Percentiles rank a stretch among this genome's conserved stretches.
Conservation (phyloP, 2,797 vertebrate species). For the Otolemur crassicaudatus region DNA sequence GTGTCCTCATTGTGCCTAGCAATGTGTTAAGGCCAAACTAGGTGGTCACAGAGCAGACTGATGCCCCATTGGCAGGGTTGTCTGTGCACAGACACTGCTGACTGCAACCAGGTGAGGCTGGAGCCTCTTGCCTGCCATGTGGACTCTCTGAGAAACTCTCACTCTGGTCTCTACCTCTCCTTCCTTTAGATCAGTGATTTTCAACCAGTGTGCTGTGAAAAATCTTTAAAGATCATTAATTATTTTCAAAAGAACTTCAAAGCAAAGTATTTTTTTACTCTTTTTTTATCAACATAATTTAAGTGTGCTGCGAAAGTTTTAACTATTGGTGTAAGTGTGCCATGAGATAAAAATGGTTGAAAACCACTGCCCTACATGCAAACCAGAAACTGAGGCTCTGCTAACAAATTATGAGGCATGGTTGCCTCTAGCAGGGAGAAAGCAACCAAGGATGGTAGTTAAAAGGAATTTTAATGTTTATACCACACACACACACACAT, state of each 20-base stretch:
- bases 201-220: too few relatives aligned
- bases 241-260: too few relatives aligned
- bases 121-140: not conserved
- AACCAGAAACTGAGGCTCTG: constrained; percentile 20
- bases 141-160: not conserved
- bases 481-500: not conserved
- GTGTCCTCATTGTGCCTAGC: not conserved
- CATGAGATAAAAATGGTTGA: too few relatives aligned
- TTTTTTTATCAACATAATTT: too few relatives aligned
- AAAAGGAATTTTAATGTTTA: constrained; percentile 13
- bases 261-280: too few relatives aligned
- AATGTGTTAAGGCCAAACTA: not conserved
- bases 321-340: too few relatives aligned
- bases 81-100: not conserved
- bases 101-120: not conserved
- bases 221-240: too few relatives aligned
- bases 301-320: too few relatives aligned
- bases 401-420: not conserved
- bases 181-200: not conserved
- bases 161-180: not conserved
- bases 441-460: not conserved
- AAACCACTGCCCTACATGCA: not conserved
- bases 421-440: not conserved
- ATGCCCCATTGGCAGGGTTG: too few relatives aligned
- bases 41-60: not conserved